Evolutionary conservation across 2,888 invertebrate genomes (phyloP).

Genomic region (Pristionchus entomophagus): DNA sequence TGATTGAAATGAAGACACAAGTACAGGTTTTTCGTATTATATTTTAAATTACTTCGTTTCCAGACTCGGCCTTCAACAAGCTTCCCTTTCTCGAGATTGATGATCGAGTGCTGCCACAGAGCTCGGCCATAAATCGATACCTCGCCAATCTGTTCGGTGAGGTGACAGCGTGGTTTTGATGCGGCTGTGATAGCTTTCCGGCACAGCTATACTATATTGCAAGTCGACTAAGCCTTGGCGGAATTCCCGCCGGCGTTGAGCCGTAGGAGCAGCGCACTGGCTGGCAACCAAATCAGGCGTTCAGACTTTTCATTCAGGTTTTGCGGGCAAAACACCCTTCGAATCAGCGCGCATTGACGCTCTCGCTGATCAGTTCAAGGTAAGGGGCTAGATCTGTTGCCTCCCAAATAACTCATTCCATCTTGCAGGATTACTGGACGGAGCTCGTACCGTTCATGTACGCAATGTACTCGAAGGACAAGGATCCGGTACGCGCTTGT

Average conservation of each 20-base stretch:
- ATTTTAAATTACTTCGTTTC: not conserved
- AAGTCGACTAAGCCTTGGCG: too few relatives aligned
- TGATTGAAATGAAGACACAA: too few relatives aligned
- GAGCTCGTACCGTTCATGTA: not conserved
- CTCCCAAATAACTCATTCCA: too few relatives aligned
- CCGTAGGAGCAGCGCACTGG: too few relatives aligned
- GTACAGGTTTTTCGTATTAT: too few relatives aligned
- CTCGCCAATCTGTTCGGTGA: constrained; percentile 49
- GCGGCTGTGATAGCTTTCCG: too few relatives aligned
- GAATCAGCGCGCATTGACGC: not conserved
- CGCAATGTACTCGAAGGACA: not conserved
- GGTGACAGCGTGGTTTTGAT: too few relatives aligned
- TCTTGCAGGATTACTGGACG: not conserved
- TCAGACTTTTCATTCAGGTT: too few relatives aligned
- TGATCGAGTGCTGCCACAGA: constrained; percentile 22
- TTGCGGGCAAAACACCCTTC: constrained; percentile 9
- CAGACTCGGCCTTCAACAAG: constrained; percentile 19
- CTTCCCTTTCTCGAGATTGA: constrained; percentile 35
- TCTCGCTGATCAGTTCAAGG: not conserved
- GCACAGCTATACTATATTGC: too few relatives aligned
- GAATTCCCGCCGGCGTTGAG: too few relatives aligned
- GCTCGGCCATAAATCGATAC: constrained; percentile 52
- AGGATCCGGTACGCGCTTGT: not conserved
- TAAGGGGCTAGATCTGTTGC: too few relatives aligned
- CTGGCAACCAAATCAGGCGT: too few relatives aligned